These are phyloP conservation scores for Megaustenia siamemsis DNA, from an alignment of 2,888 invertebrate genomes.

Conservation along the genomic window DNA sequence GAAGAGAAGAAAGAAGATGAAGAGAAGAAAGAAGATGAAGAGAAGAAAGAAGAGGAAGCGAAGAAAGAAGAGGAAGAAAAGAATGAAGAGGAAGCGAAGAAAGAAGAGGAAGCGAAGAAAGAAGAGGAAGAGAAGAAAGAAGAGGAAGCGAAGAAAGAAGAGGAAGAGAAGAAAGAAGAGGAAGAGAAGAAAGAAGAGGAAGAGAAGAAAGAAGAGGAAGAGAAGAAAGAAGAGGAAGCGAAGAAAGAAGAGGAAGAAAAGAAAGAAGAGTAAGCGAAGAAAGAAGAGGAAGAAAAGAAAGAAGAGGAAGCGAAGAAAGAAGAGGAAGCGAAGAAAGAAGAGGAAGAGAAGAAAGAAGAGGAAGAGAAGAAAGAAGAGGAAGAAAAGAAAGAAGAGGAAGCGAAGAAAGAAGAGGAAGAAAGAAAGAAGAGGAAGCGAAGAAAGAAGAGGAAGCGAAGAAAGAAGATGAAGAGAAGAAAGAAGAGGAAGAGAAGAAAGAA, in stretches of 20 bases:
- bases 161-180: not conserved
- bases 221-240: not conserved
- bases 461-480: not conserved
- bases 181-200: not conserved
- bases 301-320: not conserved
- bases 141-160: not conserved
- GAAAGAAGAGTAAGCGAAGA: too few species aligned
- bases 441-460: too few species aligned
- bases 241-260: too few species aligned
- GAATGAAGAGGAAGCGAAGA: too few species aligned
- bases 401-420: too few species aligned
- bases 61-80: too few species aligned
- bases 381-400: not conserved
- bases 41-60: not conserved
- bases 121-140: too few species aligned
- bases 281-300: not conserved
- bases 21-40: not conserved
- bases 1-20: not conserved
- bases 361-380: not conserved
- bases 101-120: too few species aligned
- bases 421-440: too few species aligned
- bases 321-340: conserved; percentile 1
- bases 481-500: not conserved
- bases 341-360: not conserved
- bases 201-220: not conserved